A percentile compares a stretch with the other conserved stretches of the same genome.
These are phyloP conservation scores for Octodon degus DNA, from an alignment of 2,113 vertebrate species.

Conservation along the genomic window DNA sequence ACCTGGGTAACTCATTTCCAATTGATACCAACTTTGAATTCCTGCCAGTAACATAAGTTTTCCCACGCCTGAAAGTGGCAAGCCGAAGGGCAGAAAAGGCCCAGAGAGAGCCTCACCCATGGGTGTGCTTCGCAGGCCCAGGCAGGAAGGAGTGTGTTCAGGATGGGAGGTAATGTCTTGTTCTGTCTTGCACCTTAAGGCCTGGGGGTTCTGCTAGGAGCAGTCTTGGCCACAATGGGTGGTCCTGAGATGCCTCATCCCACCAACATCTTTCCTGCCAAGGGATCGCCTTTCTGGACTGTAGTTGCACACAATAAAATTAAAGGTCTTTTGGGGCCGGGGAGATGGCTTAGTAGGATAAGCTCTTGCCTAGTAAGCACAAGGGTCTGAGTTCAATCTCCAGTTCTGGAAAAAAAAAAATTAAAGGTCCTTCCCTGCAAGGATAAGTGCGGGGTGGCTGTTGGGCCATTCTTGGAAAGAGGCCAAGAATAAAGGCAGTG, in stretches of 20 bases:
- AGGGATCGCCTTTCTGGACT: not conserved
- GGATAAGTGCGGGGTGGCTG: not conserved
- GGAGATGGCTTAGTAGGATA: too few relatives aligned
- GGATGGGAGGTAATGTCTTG: not conserved
- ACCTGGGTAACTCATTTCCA: not conserved
- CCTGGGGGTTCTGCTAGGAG: not conserved
- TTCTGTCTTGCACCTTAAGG: not conserved
- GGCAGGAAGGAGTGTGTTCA: not conserved
- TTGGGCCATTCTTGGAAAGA: not conserved
- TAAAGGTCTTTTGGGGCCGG: not conserved
- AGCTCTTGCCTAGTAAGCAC: too few relatives aligned
- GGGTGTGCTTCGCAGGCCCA: constrained; percentile 11
- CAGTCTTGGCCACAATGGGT: not conserved
- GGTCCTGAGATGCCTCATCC: not conserved
- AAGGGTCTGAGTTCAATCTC: too few relatives aligned
- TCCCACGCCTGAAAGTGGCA: constrained; percentile 53
- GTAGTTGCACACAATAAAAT: not conserved
- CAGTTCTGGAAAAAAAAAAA: not conserved
- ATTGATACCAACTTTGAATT: not conserved
- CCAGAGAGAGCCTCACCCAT: not conserved
- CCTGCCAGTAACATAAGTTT: constrained; percentile 52
- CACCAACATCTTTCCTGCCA: not conserved
- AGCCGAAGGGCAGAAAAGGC: not conserved
- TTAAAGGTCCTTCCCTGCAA: not conserved
- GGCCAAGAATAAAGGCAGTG: not conserved